phyloP scores from a whole-genome alignment of 2,113 vertebrate species.

The Ctenomys sociabilis region DNA sequence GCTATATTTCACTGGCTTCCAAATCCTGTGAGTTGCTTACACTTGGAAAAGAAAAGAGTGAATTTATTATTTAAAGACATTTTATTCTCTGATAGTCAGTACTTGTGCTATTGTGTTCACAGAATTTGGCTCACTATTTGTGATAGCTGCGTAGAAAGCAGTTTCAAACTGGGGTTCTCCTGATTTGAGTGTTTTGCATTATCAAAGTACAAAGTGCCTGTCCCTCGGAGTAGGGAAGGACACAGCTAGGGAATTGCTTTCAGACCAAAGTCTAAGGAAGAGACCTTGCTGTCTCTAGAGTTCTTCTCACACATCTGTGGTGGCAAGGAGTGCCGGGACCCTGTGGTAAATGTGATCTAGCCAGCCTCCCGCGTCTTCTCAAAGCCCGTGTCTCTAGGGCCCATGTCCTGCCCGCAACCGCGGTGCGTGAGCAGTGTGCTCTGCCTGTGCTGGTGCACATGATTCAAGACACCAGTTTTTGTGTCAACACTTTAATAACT shows the following conservation, averaged over 20 bases:
- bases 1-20: background rate
- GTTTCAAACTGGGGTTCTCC: background rate
- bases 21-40: background rate
- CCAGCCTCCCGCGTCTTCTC: background rate
- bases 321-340: background rate
- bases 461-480: background rate
- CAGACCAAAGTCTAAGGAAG: background rate
- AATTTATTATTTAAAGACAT: background rate
- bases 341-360: background rate
- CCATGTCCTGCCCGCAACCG: background rate
- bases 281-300: background rate
- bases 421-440: too few species aligned
- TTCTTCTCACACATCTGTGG: background rate
- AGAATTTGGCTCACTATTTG: background rate
- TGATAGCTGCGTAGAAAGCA: background rate
- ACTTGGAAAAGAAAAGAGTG: background rate
- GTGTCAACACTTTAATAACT: background rate
- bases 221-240: background rate
- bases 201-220: background rate
- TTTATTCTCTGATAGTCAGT: background rate
- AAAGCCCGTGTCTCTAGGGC: background rate
- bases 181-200: background rate
- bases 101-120: background rate
- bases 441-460: background rate
- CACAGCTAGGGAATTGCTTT: background rate